These are phyloP conservation scores for Larimichthys crocea DNA, from an alignment of 2,113 vertebrate species.

Conservation along the genomic window DNA sequence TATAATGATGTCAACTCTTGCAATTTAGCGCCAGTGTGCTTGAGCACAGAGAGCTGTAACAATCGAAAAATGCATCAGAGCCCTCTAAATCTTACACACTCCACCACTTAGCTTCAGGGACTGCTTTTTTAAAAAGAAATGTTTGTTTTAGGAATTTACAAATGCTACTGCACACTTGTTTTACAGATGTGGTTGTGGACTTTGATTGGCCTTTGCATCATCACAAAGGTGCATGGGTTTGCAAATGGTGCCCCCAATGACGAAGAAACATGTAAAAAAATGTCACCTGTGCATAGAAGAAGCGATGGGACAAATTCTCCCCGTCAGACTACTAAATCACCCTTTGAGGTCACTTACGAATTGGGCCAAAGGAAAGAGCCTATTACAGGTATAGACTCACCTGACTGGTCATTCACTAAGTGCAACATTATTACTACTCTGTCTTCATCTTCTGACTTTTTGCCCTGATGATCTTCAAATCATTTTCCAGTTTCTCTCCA, in stretches of 20 bases:
- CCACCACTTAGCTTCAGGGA: neutral
- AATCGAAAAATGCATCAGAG: too few species aligned
- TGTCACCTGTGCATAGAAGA: fast-evolving
- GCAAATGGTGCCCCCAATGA: fast-evolving
- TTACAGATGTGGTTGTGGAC: conserved; percentile 60
- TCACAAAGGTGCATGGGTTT: conserved; percentile 27
- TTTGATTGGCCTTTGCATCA: conserved; percentile 31
- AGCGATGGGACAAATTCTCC: fast-evolving
- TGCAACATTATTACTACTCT: neutral
- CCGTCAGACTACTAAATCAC: fast-evolving
- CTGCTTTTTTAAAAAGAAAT: neutral
- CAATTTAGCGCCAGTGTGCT: too few species aligned
- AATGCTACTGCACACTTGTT: conserved; percentile 3
- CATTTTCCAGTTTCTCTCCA: conserved; percentile 49
- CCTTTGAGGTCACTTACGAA: neutral
- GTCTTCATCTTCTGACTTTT: too few species aligned
- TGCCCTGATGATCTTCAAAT: neutral
- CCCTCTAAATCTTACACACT: too few species aligned
- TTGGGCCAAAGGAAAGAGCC: neutral
- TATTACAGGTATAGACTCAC: conserved; percentile 41
- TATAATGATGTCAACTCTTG: neutral
- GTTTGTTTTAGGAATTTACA: neutral
- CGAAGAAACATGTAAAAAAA: neutral
- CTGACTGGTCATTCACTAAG: neutral
- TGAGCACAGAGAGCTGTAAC: too few species aligned